These are phyloP conservation scores for Tolmerus cingulatus DNA, from an alignment of 2,888 invertebrate genomes.

Conservation along the genomic window DNA sequence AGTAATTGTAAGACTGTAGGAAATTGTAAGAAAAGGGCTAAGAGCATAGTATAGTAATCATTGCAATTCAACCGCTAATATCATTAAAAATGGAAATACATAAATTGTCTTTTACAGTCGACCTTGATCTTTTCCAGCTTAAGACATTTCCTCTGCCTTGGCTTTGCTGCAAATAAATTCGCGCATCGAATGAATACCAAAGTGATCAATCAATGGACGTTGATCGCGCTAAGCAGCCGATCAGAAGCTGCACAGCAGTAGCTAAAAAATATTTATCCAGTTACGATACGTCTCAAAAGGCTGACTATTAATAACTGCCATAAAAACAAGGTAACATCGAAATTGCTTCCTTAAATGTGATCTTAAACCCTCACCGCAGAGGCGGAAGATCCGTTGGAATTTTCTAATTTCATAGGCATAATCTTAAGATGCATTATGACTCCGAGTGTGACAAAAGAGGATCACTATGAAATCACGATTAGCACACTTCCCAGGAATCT, in stretches of 20 bases:
- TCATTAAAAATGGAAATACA: not conserved
- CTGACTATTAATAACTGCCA: slow-evolving; percentile 4
- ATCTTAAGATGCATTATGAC: not conserved
- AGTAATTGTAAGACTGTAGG: not conserved
- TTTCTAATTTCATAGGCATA: not conserved
- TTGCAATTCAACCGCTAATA: not conserved
- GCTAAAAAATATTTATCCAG: not conserved
- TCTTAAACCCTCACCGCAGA: not conserved
- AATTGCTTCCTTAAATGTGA: not conserved
- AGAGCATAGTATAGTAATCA: not conserved
- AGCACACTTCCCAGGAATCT: slow-evolving; percentile 27
- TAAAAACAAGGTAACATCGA: not conserved
- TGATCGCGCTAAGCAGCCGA: not conserved
- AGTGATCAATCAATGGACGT: not conserved
- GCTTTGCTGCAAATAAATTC: not conserved
- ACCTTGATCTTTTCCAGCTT: not conserved
- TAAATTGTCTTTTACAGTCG: not conserved
- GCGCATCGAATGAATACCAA: not conserved
- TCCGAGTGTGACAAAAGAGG: not conserved
- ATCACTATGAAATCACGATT: not conserved
- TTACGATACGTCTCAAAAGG: not conserved
- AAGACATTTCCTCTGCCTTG: not conserved
- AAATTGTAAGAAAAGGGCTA: not conserved
- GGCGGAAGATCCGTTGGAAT: not conserved
- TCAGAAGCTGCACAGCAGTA: not conserved